phyloP scores from a whole-genome alignment of 2,113 vertebrate genomes.

The Corapipo altera region DNA sequence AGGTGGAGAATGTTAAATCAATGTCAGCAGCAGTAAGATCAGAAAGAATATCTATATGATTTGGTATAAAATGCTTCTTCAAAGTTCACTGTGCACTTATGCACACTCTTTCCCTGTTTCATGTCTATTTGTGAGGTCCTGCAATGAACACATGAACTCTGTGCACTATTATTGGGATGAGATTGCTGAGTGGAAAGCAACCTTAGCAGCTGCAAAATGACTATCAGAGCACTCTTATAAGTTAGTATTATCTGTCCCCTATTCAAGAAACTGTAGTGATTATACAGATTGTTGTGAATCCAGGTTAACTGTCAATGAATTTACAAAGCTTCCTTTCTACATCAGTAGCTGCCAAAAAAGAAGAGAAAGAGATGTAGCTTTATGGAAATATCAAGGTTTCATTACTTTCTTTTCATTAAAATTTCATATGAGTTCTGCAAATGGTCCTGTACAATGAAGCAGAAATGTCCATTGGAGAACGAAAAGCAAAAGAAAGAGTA shows the following conservation, averaged over 20 bases:
- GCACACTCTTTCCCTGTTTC: neutral
- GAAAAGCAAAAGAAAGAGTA: neutral
- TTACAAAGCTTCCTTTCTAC: neutral
- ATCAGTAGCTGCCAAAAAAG: neutral
- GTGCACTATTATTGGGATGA: neutral
- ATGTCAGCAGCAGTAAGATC: neutral
- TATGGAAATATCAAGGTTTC: neutral
- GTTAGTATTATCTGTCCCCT: neutral
- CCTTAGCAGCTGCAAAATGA: neutral
- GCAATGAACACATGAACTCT: neutral
- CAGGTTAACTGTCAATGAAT: neutral
- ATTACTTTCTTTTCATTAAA: neutral
- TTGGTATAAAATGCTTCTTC: neutral
- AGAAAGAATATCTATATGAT: neutral
- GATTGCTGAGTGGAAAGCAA: neutral
- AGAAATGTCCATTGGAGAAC: neutral
- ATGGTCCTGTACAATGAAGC: neutral
- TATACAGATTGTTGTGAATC: neutral
- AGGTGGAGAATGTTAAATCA: neutral
- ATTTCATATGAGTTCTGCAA: neutral
- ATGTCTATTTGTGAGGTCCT: neutral
- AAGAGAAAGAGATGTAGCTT: neutral
- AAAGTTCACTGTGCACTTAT: neutral
- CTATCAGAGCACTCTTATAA: neutral
- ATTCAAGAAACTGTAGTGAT: neutral